Conservation (phyloP, 2,797 vertebrate species). For the Ceyx erithaca region DNA sequence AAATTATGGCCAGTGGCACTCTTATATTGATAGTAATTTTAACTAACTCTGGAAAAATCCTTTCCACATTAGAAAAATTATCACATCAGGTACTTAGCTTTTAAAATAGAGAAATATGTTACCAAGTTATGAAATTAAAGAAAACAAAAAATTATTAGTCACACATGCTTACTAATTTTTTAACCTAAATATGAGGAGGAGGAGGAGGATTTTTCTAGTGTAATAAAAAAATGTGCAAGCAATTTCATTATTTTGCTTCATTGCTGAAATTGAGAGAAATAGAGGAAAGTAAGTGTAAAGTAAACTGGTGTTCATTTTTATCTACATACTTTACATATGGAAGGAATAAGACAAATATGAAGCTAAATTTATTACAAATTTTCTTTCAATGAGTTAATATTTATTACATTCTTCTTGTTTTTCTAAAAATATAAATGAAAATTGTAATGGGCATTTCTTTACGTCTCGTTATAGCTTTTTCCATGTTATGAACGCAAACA, state of each 20-base stretch:
- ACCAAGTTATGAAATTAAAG: background rate
- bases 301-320: background rate
- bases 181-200: background rate
- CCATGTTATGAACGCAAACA: background rate
- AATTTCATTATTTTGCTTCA: background rate
- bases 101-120: background rate
- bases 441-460: background rate
- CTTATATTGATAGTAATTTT: background rate
- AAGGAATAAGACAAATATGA: background rate
- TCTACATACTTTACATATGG: background rate
- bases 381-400: background rate
- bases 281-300: background rate
- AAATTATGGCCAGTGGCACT: background rate
- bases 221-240: background rate
- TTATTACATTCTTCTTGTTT: background rate
- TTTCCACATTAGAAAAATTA: background rate
- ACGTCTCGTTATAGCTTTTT: background rate
- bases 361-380: background rate
- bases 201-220: background rate
- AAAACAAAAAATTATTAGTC: background rate
- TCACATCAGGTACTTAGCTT: background rate
- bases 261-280: background rate
- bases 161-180: background rate
- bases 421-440: background rate
- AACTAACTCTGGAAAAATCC: background rate